Evolutionary conservation across 2,888 invertebrate species (phyloP).

Genomic region (Epinotia bilunana): DNA sequence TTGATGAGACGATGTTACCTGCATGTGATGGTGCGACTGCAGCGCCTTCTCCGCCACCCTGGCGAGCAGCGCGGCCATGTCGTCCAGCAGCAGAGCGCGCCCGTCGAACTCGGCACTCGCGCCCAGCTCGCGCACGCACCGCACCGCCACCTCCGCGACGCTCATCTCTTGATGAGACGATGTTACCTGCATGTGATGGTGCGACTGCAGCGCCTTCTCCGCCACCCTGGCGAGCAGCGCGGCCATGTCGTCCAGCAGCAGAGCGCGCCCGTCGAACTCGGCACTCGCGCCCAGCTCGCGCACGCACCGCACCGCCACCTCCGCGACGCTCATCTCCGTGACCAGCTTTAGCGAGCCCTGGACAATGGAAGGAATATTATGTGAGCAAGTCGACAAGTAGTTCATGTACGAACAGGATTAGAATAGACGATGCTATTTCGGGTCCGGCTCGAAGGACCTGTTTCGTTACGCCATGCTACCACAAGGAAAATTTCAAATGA

Average conservation of each 20-base stretch:
- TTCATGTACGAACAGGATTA: no score
- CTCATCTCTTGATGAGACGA: slow-evolving; percentile 54
- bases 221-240: no score
- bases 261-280: no score
- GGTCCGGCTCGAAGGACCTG: not conserved
- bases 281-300: no score
- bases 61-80: slow-evolving; percentile 60
- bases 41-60: slow-evolving; percentile 66
- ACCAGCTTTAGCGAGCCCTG: slow-evolving; percentile 70
- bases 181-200: no score
- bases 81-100: slow-evolving; percentile 65
- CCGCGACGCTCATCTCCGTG: slow-evolving; percentile 66
- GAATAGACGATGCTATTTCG: not conserved
- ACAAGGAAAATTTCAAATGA: no score
- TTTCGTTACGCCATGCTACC: no score
- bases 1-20: slow-evolving; percentile 68
- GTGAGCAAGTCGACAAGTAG: no score
- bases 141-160: slow-evolving; percentile 65
- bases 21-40: slow-evolving; percentile 63
- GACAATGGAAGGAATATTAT: not conserved
- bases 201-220: no score
- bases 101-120: slow-evolving; percentile 63
- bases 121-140: slow-evolving; percentile 63
- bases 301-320: slow-evolving; percentile 52
- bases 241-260: no score